phyloP scores from a whole-genome alignment of 2,797 vertebrate species.

The Acestrorhynchus altus region DNA sequence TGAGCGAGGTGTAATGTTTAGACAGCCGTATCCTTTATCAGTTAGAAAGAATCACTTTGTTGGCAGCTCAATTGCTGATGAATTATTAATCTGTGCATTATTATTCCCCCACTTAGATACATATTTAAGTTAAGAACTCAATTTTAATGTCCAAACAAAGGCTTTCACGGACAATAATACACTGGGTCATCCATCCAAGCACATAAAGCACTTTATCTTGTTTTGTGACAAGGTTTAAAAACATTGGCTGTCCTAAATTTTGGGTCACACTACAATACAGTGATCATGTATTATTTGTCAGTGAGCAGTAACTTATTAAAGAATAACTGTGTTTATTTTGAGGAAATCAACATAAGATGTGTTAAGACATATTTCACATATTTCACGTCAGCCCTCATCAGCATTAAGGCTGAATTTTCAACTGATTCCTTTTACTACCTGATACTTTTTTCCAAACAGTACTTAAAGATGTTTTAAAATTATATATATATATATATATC shows the following conservation, averaged over 20 bases:
- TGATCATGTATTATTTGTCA: background rate
- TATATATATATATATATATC: too few relatives aligned
- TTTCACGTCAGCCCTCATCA: too few relatives aligned
- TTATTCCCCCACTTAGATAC: slow-evolving; percentile 70
- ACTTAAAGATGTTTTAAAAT: too few relatives aligned
- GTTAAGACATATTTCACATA: background rate
- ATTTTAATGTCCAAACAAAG: slow-evolving; percentile 44
- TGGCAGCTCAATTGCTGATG: slow-evolving; percentile 68
- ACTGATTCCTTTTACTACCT: too few relatives aligned
- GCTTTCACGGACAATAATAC: background rate
- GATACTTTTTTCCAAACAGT: too few relatives aligned
- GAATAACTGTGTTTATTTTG: background rate
- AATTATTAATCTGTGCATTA: slow-evolving; percentile 77
- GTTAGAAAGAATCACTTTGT: slow-evolving; percentile 70
- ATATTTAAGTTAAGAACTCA: slow-evolving; percentile 70
- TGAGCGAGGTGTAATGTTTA: slow-evolving; percentile 71
- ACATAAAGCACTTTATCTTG: background rate
- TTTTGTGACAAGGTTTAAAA: background rate
- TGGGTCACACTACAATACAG: background rate
- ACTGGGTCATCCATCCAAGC: background rate
- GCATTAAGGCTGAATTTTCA: background rate
- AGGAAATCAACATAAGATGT: background rate
- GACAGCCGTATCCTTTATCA: slow-evolving; percentile 60
- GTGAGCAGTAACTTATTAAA: background rate
- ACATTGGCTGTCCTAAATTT: too few relatives aligned